These are phyloP conservation scores for Tichodroma muraria DNA, from an alignment of 2,113 vertebrate species.

Conservation along the genomic window DNA sequence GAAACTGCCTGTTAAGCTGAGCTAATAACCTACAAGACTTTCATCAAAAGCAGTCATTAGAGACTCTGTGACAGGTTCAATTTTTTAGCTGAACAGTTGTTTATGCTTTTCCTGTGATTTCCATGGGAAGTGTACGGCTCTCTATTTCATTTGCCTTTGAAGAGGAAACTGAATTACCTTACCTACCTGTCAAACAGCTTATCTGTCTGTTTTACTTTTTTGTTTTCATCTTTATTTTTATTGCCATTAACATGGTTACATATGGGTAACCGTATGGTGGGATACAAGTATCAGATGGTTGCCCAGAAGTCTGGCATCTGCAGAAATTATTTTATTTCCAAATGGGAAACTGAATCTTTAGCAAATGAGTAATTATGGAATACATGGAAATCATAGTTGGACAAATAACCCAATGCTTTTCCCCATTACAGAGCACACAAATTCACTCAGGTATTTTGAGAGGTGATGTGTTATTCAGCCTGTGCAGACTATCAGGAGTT, in stretches of 20 bases:
- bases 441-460: background rate
- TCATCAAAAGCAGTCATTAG: background rate
- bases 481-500: background rate
- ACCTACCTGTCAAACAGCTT: constrained; percentile 2
- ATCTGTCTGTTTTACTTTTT: background rate
- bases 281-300: constrained; percentile 43
- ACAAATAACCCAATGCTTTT: background rate
- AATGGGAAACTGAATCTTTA: constrained; percentile 10
- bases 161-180: constrained; percentile 15
- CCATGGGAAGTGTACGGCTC: background rate
- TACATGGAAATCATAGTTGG: background rate
- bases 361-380: constrained; percentile 19
- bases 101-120: background rate
- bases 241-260: constrained; percentile 16
- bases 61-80: background rate
- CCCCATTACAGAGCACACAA: background rate
- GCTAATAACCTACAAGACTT: background rate
- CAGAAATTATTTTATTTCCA: constrained; percentile 47
- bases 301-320: constrained; percentile 36
- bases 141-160: background rate
- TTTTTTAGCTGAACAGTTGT: constrained; percentile 7
- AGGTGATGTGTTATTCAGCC: background rate
- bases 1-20: background rate
- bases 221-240: constrained; percentile 44
- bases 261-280: constrained; percentile 34